Evolutionary conservation across 92 coral and sea anemone species (phyloP).

Genomic region (Palythoa grandiflora): DNA sequence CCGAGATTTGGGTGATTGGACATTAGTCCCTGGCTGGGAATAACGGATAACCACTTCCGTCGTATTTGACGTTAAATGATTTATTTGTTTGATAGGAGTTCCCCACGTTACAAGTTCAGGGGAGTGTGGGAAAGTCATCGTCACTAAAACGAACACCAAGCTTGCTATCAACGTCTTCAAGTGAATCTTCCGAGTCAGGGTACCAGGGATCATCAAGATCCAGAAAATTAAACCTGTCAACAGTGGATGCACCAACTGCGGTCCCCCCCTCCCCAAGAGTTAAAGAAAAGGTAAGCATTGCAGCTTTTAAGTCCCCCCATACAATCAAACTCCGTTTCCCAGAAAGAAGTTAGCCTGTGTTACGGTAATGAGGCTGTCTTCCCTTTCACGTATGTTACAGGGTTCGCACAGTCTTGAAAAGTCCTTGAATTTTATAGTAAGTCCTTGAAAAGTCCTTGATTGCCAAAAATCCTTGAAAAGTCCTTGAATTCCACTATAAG

Average conservation of each 20-base stretch:
- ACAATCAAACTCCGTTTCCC: neutral
- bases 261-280: neutral
- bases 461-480: too few species aligned
- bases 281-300: constrained; percentile 34
- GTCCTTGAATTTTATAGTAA: too few species aligned
- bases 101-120: constrained; percentile 5
- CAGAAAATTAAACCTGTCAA: constrained; percentile 55
- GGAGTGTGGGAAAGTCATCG: constrained; percentile 51
- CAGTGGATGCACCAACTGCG: constrained; percentile 20
- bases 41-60: too few species aligned
- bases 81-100: neutral
- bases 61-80: too few species aligned
- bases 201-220: constrained; percentile 53
- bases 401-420: too few species aligned
- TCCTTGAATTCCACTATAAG: too few species aligned
- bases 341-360: too few species aligned
- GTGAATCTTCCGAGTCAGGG: constrained; percentile 65
- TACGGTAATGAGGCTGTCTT: too few species aligned
- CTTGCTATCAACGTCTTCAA: constrained; percentile 74
- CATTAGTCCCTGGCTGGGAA: too few species aligned
- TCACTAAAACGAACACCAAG: constrained; percentile 82
- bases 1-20: too few species aligned
- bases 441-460: too few species aligned
- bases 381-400: too few species aligned
- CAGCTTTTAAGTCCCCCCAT: neutral